Percentiles rank a stretch among this genome's conserved stretches.
phyloP scores from a whole-genome alignment of 2,113 vertebrate species.

The Blennius ocellaris region DNA sequence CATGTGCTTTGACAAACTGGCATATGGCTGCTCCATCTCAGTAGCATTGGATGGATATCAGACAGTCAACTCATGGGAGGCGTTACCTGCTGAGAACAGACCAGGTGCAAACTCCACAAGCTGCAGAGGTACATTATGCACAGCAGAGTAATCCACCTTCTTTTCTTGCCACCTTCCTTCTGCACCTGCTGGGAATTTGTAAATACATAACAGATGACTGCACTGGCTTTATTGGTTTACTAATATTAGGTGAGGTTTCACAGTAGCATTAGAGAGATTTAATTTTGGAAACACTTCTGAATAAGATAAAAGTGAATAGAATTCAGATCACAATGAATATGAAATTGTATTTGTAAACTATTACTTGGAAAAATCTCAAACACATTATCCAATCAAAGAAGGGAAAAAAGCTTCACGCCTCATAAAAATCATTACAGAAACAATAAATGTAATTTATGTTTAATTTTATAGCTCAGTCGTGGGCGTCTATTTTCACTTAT shows the following conservation, averaged over 20 bases:
- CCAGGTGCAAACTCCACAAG: slow-evolving; percentile 73
- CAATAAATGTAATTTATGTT: neutral
- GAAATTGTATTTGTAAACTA: neutral
- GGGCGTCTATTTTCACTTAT: neutral
- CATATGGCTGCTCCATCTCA: slow-evolving; percentile 34
- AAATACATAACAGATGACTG: slow-evolving; percentile 43
- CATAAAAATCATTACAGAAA: neutral
- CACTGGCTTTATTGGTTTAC: slow-evolving; percentile 23
- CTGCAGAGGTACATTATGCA: slow-evolving; percentile 55
- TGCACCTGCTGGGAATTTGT: slow-evolving; percentile 16
- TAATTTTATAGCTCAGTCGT: neutral
- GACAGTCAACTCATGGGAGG: slow-evolving; percentile 53
- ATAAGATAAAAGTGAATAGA: neutral
- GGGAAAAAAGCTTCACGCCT: neutral
- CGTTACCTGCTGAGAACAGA: slow-evolving; percentile 65
- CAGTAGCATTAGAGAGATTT: slow-evolving; percentile 20
- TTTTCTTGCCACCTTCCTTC: neutral
- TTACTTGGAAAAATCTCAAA: neutral
- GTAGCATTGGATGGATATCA: slow-evolving; percentile 59
- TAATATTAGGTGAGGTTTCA: slow-evolving; percentile 27
- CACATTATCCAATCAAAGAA: neutral
- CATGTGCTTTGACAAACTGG: slow-evolving; percentile 56
- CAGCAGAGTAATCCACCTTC: slow-evolving; percentile 45
- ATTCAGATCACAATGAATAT: neutral
- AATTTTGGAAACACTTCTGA: slow-evolving; percentile 6